Evolutionary conservation across 2,888 invertebrate species (phyloP).

Genomic region (Synanthedon vespiformis): DNA sequence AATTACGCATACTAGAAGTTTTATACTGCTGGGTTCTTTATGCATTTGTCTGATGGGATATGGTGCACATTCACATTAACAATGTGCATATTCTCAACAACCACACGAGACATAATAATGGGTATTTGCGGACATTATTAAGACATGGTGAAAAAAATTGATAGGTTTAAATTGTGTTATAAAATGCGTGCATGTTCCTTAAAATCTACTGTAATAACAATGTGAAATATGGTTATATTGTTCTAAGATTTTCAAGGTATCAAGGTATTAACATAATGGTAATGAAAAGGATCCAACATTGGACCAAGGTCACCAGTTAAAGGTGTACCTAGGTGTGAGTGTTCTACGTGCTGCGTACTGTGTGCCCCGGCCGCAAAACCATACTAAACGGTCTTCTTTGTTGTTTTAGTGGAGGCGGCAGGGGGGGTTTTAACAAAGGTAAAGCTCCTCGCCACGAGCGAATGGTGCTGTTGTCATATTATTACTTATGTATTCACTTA

Average conservation of each 20-base stretch:
- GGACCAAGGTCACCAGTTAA: conserved; percentile 62
- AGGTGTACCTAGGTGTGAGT: conserved; percentile 61
- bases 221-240: conserved; percentile 23
- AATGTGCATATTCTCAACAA: too few relatives aligned
- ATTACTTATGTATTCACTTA: conserved; percentile 53
- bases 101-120: too few relatives aligned
- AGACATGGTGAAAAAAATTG: too few relatives aligned
- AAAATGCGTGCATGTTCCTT: conserved; percentile 29
- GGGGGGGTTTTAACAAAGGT: conserved; percentile 96
- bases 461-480: conserved; percentile 80
- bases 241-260: conserved; percentile 67
- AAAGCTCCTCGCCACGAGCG: conserved; percentile 84
- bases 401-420: conserved; percentile 95
- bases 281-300: conserved; percentile 71
- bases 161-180: not conserved
- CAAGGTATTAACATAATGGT: conserved; percentile 63
- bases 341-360: conserved; percentile 69
- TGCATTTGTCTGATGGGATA: too few relatives aligned
- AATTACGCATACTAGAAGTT: too few relatives aligned
- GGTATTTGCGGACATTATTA: too few relatives aligned
- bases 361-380: conserved; percentile 69
- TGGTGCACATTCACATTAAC: too few relatives aligned
- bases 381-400: conserved; percentile 82
- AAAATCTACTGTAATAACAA: conserved; percentile 34
- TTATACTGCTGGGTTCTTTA: too few relatives aligned